These are phyloP conservation scores for Gallinago paraguaiae DNA, from an alignment of 2,113 vertebrate species.

Conservation along the genomic window DNA sequence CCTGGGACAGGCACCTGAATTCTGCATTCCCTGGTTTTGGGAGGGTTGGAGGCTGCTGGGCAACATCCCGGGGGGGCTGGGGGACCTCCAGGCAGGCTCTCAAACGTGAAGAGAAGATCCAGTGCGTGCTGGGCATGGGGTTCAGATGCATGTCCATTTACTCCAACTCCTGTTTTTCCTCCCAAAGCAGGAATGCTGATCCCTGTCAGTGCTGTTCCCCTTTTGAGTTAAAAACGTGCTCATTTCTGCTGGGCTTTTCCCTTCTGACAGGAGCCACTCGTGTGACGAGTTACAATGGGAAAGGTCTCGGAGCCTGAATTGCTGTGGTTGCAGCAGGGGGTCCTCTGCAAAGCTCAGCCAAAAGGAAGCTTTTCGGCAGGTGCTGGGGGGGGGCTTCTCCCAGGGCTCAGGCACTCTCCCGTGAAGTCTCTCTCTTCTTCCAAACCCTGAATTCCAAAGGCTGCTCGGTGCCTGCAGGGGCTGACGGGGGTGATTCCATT, in stretches of 20 bases:
- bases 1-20: not conserved
- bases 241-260: not conserved
- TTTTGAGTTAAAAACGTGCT: not conserved
- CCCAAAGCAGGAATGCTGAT: not conserved
- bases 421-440: not conserved
- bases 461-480: not conserved
- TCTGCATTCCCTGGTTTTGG: not conserved
- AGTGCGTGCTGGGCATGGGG: rapidly evolving
- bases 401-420: not conserved
- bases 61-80: not conserved
- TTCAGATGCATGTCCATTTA: not conserved
- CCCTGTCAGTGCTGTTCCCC: rapidly evolving
- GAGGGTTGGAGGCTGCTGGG: not conserved
- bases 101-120: not conserved
- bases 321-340: not conserved
- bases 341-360: rapidly evolving
- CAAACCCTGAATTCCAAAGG: not conserved
- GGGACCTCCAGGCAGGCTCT: not conserved
- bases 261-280: not conserved
- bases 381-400: not conserved
- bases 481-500: not conserved
- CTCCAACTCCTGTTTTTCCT: not conserved
- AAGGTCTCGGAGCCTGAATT: not conserved
- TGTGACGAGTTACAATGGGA: not conserved
- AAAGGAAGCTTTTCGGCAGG: not conserved